phyloP scores from a whole-genome alignment of 2,113 vertebrate genomes.

The Amblyopsis rosae region DNA sequence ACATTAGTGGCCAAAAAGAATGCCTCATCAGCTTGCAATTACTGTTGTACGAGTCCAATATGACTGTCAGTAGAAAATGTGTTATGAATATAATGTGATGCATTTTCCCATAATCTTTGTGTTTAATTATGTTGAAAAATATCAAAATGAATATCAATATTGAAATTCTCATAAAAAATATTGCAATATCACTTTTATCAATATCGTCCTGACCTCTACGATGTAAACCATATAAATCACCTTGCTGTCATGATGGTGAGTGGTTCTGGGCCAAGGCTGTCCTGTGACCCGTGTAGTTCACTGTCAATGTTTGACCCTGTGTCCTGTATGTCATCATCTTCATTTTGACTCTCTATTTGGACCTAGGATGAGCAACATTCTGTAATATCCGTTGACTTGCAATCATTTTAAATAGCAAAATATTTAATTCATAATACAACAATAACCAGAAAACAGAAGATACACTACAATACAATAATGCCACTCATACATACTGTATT shows the following conservation, averaged over 20 bases:
- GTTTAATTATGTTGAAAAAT: too few relatives aligned
- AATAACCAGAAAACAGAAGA: background rate
- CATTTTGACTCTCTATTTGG: constrained; percentile 37
- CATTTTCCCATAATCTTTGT: too few relatives aligned
- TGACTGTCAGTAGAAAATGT: too few relatives aligned
- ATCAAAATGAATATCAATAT: too few relatives aligned
- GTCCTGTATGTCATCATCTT: constrained; percentile 41
- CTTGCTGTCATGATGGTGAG: constrained; percentile 86
- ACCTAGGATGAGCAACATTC: constrained; percentile 36
- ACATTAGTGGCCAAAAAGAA: too few relatives aligned
- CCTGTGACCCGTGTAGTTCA: constrained; percentile 15
- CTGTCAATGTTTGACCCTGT: constrained; percentile 47
- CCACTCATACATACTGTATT: too few relatives aligned
- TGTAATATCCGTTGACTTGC: too few relatives aligned
- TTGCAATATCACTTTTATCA: background rate
- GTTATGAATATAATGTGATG: too few relatives aligned
- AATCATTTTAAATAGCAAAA: background rate
- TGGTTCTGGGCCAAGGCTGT: constrained; percentile 66
- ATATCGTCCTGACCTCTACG: background rate
- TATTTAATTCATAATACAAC: background rate
- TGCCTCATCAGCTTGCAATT: too few relatives aligned
- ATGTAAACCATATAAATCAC: constrained; percentile 60
- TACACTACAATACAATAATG: too few relatives aligned
- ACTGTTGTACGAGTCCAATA: too few relatives aligned
- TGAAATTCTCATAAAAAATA: too few relatives aligned